Conservation (phyloP, 1,140 invertebrate genomes). For the Caligus rogercresseyi region DNA sequence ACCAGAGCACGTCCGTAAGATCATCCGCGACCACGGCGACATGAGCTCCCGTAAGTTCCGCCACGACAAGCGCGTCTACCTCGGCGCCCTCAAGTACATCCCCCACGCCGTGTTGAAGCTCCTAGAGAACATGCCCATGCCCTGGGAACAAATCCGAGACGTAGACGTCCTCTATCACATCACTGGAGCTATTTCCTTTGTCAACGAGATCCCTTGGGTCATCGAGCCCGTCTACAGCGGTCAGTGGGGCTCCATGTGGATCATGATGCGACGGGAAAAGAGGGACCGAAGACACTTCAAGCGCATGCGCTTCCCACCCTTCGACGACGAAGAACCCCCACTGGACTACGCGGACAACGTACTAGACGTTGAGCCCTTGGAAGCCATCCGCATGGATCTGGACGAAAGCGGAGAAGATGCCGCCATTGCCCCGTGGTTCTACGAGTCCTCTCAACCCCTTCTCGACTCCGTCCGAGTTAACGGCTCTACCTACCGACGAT, state of each 20-base stretch:
- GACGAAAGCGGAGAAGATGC: constrained; percentile 80
- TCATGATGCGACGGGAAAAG: constrained; percentile 99
- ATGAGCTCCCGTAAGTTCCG: constrained; percentile 98
- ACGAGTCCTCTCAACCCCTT: constrained; percentile 83
- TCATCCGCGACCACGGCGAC: constrained; percentile 97
- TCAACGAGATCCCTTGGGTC: constrained; percentile 99
- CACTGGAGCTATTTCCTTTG: constrained; percentile 98
- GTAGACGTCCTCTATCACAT: constrained; percentile 94
- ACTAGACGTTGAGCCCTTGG: constrained; percentile 92
- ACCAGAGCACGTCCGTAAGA: constrained; percentile 94
- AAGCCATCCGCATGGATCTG: constrained; percentile 96
- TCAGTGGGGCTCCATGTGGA: constrained; percentile 99
- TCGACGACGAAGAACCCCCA: constrained; percentile 99
- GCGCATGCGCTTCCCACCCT: constrained; percentile 97
- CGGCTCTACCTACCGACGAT: constrained; percentile 86
- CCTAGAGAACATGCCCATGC: constrained; percentile 99
- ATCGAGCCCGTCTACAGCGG: constrained; percentile 98
- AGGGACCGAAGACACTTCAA: constrained; percentile 96
- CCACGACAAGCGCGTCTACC: constrained; percentile 95
- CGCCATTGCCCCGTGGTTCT: constrained; percentile 76
- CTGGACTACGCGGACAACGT: constrained; percentile 98
- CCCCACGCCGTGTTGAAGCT: constrained; percentile 98
- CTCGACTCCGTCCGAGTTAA: constrained; percentile 82
- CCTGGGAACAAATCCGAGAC: constrained; percentile 87
- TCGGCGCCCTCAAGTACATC: constrained; percentile 98